Evolutionary conservation across 2,797 vertebrate genomes (phyloP), one percentile per base, ranked within the genome.

Genomic region (Psittacula echo): DNA sequence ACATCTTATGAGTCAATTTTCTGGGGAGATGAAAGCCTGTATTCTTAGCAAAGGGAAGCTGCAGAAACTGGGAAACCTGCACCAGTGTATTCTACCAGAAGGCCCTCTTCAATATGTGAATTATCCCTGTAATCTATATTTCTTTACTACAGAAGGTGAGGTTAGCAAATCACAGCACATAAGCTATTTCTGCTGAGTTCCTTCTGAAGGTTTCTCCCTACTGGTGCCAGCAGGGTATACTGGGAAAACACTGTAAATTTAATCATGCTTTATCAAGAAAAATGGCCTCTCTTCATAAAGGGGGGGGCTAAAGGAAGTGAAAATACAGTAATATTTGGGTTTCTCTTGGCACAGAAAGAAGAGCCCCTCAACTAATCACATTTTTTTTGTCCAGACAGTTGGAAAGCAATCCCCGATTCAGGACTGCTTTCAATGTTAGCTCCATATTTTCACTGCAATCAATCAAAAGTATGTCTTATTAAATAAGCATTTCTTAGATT

Each of bases 401-500:
- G 47, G 64, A 94, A 89, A 81, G 56, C 37, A 88, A 42, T 74
- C 24, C 29, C 30, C 65, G 50, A 70, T 45, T 89, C 72, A 87
- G 18, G 29, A 56, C 19, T 71, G 18, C 29, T 87, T 87, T 32
- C 9, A n/a, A 47, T 47, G 9, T 56, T 73, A 80, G 12, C n/a
- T 89, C 44, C 54, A n/a, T 26, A 85, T 61, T 91, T 81, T 48
- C 74, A 81, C 17, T n/a, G 29, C 76, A 81, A 88, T 65, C 42
- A 90, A 50, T 7, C 68, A 50, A 61, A 72, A 90, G 37, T n/a
- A 34, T 62, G 47, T 90, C 85, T 89, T 68, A 83, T 32, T 83
- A 96, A 95, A 73, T 15, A 85, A 76, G 41, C 23, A 53, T 73
- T 73, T 87, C 44, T 94, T 39, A 67, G 34, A 95, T 53, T 82